phyloP scores from a whole-genome alignment of 2,888 invertebrate species.

The Pegoplata infirma region DNA sequence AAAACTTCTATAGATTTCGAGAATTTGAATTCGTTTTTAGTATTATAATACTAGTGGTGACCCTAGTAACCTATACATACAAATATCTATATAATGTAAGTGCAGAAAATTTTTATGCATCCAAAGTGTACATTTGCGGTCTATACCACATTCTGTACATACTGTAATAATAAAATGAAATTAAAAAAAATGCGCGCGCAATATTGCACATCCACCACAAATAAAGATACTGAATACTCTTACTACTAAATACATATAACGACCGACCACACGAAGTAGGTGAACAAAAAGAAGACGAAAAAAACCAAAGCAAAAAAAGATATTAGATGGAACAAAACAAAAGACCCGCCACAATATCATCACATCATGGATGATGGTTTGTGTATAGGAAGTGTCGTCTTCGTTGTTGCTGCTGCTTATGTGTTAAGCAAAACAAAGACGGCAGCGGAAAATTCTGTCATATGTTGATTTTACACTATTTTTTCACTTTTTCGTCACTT shows the following conservation, averaged over 20 bases:
- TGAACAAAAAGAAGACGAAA: slow-evolving; percentile 11
- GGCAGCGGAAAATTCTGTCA: too few species aligned
- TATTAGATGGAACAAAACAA: slow-evolving; percentile 32
- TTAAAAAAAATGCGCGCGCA: slow-evolving; percentile 60
- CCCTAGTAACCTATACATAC: too few species aligned
- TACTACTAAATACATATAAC: background rate
- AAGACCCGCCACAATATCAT: slow-evolving; percentile 34
- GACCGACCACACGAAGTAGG: slow-evolving; percentile 1
- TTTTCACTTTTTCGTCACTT: too few species aligned
- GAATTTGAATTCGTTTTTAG: too few species aligned
- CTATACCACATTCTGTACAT: background rate
- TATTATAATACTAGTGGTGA: background rate
- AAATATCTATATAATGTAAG: background rate
- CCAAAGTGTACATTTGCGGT: background rate
- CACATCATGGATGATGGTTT: background rate
- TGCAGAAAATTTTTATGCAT: slow-evolving; percentile 7
- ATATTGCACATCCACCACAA: slow-evolving; percentile 30
- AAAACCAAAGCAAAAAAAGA: slow-evolving; percentile 9
- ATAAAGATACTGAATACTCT: background rate
- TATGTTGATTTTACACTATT: too few species aligned
- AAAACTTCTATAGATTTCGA: too few species aligned
- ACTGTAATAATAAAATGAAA: background rate
- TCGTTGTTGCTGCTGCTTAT: background rate
- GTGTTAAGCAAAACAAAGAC: too few species aligned
- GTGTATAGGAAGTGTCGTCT: slow-evolving; percentile 27